Evolutionary conservation across 53 echinoderm and acorn worm genomes (phyloP), one percentile per base, ranked within the genome.

Genomic region (Luidia sarsii): DNA sequence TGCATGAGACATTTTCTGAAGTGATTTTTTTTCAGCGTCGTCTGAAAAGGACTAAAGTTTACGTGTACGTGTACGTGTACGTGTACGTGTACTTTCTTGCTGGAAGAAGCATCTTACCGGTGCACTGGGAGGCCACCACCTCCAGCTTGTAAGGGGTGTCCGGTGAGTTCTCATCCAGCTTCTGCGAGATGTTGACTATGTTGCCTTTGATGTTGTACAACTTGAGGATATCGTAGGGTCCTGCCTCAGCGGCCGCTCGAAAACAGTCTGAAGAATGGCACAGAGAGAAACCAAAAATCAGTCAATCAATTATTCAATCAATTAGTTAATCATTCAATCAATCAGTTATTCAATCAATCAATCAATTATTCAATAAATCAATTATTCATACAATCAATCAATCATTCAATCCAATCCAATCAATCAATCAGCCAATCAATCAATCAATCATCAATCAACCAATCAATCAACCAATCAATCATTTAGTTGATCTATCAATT

Each of bases 161-260:
- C 1, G 96, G 91, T 4, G 90, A 86, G 53, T 96, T 96, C 54
- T 93, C 93, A 33, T 90, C 91, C 37, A 96, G 59, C 48, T 79
- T 90, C 20, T 93, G 93, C 45, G 93, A 96, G 35, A 96, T 96
- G 57, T 96, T 96, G 33, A 96, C 89, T 43, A 96, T 82, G 68
- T 93, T 96, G 39, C 91, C 93, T 55, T 81, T 93, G 51, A 80
- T 72, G 80, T 96, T 96, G 84, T 96, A 96, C 3, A 96, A 81
- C 69, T 96, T 96, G n/a, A 96, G 89, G 19, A 96, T 96, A 70
- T 96, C 96, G 55, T 93, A 88, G 30, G 90, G 96, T 52, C 96
- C 93, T 1, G 93, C 96, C 83, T 96, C 96, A 30, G 96, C 93
- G 2, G 96, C 96, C 22, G 96, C 88, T 19, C 93, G 88, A 61